Evolutionary conservation across 2,113 vertebrate species (phyloP).

Genomic region (Fukomys damarensis): DNA sequence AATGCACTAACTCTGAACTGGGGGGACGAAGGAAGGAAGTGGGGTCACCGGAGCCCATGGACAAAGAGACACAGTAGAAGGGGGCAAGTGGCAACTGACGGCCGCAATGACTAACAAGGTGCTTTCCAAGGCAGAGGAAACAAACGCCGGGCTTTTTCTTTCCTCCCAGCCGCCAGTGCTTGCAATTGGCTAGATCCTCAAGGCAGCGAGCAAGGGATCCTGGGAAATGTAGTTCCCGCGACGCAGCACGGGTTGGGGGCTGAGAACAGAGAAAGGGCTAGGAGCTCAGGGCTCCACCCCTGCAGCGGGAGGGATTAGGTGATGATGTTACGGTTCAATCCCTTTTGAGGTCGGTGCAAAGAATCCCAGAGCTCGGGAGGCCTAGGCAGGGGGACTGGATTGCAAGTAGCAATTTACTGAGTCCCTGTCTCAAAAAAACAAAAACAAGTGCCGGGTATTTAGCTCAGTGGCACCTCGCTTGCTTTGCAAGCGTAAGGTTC

Average conservation of each 20-base stretch:
- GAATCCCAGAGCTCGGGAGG: background rate
- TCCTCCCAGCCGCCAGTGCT: background rate
- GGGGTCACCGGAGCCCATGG: background rate
- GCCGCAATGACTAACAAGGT: accelerated
- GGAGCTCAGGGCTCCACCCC: background rate
- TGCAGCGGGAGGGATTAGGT: background rate
- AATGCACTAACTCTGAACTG: background rate
- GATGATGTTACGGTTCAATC: background rate
- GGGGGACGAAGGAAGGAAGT: background rate
- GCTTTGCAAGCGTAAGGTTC: too few relatives aligned
- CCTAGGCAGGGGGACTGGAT: background rate
- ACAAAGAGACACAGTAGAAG: background rate
- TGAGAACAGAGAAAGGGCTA: background rate
- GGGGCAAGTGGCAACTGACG: background rate
- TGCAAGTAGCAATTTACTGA: background rate
- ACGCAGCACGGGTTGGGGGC: background rate
- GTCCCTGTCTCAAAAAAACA: background rate
- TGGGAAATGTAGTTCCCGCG: background rate
- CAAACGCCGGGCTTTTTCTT: background rate
- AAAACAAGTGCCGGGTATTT: too few relatives aligned
- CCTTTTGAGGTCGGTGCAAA: background rate
- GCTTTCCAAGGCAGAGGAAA: background rate
- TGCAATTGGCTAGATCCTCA: background rate
- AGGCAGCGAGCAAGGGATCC: background rate
- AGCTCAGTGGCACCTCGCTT: too few relatives aligned